phyloP scores from a whole-genome alignment of 2,888 invertebrate species.

The Drosophila sordidapex region DNA sequence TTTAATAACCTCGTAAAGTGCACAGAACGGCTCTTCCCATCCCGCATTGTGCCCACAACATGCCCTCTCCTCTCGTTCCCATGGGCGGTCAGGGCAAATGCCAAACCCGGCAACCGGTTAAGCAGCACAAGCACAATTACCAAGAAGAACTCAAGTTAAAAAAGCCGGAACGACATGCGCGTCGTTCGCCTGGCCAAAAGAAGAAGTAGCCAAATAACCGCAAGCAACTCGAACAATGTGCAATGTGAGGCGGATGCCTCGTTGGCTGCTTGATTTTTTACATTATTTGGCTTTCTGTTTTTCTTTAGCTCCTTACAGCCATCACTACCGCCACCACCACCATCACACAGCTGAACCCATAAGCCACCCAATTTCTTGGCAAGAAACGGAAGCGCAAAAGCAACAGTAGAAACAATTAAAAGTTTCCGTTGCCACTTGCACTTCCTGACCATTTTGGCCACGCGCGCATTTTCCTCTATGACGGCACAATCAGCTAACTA shows the following conservation, averaged over 20 bases:
- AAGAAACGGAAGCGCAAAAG: conserved; percentile 72
- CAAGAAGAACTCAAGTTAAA: conserved; percentile 52
- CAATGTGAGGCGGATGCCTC: conserved; percentile 48
- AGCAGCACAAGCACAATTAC: conserved; percentile 56
- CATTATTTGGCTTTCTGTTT: conserved; percentile 63
- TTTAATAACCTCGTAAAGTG: conserved; percentile 77
- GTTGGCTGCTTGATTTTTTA: conserved; percentile 42
- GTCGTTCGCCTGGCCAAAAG: conserved; percentile 55
- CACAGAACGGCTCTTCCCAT: conserved; percentile 1
- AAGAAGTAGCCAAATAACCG: conserved; percentile 76
- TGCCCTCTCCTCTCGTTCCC: not conserved
- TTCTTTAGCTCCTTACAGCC: conserved; percentile 26
- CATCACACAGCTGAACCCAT: conserved; percentile 6
- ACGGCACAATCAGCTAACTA: conserved; percentile 35
- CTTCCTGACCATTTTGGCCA: conserved; percentile 74
- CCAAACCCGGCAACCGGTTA: conserved; percentile 56
- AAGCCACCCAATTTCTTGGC: conserved; percentile 34
- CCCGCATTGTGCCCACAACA: not conserved
- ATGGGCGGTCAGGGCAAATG: conserved; percentile 37
- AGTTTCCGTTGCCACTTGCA: conserved; percentile 79
- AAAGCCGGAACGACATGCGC: conserved; percentile 76
- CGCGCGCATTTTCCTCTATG: conserved; percentile 28
- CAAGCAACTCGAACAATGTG: conserved; percentile 67
- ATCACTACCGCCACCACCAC: not conserved
- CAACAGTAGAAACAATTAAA: conserved; percentile 79